Conservation (phyloP, 2,797 vertebrate species). For the Sebastes steindachneri region DNA sequence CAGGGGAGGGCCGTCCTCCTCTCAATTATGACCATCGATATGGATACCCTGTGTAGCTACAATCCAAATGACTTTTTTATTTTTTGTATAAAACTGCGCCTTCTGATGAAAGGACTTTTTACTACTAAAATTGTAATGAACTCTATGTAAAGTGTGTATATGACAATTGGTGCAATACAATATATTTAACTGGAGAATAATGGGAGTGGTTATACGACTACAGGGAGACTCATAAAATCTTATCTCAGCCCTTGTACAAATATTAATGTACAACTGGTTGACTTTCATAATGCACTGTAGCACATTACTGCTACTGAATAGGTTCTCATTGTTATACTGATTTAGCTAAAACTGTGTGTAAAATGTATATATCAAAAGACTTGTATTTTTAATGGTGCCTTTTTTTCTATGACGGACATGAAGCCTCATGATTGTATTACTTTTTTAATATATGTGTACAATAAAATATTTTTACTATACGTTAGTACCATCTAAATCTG, state of each 20-base stretch:
- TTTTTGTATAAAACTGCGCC: not conserved
- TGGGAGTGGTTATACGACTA: slow-evolving; percentile 1
- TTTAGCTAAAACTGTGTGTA: slow-evolving; percentile 13
- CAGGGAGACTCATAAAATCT: not conserved
- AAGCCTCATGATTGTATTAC: not conserved
- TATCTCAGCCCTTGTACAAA: slow-evolving; percentile 10
- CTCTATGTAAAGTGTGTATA: slow-evolving; percentile 5
- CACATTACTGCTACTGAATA: not conserved
- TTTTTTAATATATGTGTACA: slow-evolving; percentile 19
- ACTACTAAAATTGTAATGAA: slow-evolving; percentile 3
- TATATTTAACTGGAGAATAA: slow-evolving; percentile 28
- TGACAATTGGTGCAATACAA: slow-evolving; percentile 22
- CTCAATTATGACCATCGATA: slow-evolving; percentile 76
- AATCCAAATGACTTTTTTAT: not conserved
- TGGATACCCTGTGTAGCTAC: slow-evolving; percentile 80
- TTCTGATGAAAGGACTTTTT: not conserved
- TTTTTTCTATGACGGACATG: slow-evolving; percentile 21
- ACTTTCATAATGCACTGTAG: slow-evolving; percentile 15
- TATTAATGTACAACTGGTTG: not conserved
- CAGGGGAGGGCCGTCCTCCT: not conserved
- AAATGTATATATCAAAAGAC: slow-evolving; percentile 54
- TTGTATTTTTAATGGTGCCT: slow-evolving; percentile 27
- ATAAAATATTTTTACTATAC: slow-evolving; percentile 40
- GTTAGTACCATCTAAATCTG: not conserved
- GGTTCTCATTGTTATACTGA: not conserved